Conservation (phyloP, 2,797 vertebrate genomes). For the Spinus olivaceus region DNA sequence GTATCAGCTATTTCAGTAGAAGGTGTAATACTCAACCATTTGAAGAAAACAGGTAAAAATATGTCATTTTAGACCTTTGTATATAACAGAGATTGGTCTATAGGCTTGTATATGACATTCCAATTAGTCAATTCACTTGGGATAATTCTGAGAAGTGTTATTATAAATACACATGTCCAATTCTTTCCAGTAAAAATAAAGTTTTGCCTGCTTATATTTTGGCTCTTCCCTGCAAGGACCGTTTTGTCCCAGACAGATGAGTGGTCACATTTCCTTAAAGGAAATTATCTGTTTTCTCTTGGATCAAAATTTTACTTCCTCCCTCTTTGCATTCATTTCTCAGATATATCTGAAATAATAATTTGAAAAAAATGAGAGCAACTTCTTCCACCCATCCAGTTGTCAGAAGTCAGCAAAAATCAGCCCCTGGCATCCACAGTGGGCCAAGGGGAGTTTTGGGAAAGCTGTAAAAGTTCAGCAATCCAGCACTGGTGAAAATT, state of each 20-base stretch:
- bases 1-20: neutral
- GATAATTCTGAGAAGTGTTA: neutral
- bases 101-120: neutral
- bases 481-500: neutral
- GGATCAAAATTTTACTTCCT: neutral
- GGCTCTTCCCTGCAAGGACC: neutral
- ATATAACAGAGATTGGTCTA: neutral
- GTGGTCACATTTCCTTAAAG: neutral
- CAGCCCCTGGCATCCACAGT: neutral
- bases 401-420: neutral
- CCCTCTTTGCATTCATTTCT: neutral
- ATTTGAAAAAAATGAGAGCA: neutral
- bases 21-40: neutral
- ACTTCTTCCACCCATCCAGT: neutral
- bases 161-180: neutral
- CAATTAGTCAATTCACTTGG: neutral
- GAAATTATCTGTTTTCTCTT: neutral
- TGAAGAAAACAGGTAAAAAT: neutral
- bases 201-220: neutral
- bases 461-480: neutral
- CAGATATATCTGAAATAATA: neutral
- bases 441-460: neutral
- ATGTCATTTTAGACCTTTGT: neutral
- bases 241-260: neutral
- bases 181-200: neutral